A percentile compares a stretch with the other conserved stretches of the same genome.
Evolutionary conservation across 1,140 invertebrate species (phyloP).

Genomic region (Anastrepha ludens): DNA sequence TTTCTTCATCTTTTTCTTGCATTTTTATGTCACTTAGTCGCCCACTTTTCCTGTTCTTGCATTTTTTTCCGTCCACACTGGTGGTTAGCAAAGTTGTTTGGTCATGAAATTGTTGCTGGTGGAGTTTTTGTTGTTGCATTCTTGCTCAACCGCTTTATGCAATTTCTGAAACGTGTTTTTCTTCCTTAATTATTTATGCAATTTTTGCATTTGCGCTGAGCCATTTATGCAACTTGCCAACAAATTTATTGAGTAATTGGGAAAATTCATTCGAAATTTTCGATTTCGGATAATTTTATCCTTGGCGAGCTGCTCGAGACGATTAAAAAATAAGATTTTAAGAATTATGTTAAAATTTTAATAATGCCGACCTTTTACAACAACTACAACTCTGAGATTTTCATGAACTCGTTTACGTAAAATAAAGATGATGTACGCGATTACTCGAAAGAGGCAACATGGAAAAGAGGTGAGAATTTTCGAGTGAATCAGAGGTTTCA

Average conservation of each 20-base stretch:
- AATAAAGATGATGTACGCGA: not conserved
- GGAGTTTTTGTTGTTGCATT: slow-evolving; percentile 27
- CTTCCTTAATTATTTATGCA: not conserved
- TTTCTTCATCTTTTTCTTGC: slow-evolving; percentile 24
- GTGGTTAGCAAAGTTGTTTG: slow-evolving; percentile 7
- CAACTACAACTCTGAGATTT: not conserved
- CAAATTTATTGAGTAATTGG: too few relatives aligned
- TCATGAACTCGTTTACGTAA: not conserved
- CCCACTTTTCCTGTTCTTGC: slow-evolving; percentile 51
- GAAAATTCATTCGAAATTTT: too few relatives aligned
- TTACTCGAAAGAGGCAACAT: too few relatives aligned
- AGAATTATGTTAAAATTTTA: too few relatives aligned
- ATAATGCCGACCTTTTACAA: not conserved
- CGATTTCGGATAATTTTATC: too few relatives aligned
- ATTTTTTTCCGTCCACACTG: not conserved
- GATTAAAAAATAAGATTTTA: too few relatives aligned
- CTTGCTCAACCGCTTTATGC: slow-evolving; percentile 29
- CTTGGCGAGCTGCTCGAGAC: too few relatives aligned
- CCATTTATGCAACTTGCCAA: not conserved
- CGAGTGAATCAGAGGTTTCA: too few relatives aligned
- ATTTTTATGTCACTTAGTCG: slow-evolving; percentile 42
- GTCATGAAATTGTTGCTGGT: slow-evolving; percentile 29
- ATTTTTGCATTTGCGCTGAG: not conserved
- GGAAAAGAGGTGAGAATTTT: too few relatives aligned
- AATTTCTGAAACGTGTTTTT: slow-evolving; percentile 14